These are phyloP conservation scores for Ammospiza caudacuta DNA, from an alignment of 2,113 vertebrate species.

Conservation along the genomic window DNA sequence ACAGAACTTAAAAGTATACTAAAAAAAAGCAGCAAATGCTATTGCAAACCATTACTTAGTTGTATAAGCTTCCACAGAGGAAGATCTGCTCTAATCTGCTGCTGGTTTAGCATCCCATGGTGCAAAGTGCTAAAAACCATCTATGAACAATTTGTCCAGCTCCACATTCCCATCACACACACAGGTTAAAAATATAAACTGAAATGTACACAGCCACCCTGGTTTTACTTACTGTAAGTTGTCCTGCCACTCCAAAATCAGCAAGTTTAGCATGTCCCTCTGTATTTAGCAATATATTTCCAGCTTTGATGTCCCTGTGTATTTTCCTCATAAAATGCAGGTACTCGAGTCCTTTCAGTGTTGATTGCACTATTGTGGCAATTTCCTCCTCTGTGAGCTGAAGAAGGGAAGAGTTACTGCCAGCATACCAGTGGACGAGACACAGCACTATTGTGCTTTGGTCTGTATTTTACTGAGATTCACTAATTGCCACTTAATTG, in stretches of 20 bases:
- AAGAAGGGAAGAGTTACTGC: constrained; percentile 26
- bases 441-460: background rate
- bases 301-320: constrained; percentile 96
- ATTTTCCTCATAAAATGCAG: constrained; percentile 99
- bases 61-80: background rate
- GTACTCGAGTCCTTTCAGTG: constrained; percentile 92
- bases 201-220: background rate
- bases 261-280: constrained; percentile 95
- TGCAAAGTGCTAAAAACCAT: background rate
- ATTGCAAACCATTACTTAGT: background rate
- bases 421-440: background rate
- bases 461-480: background rate
- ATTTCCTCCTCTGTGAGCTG: constrained; percentile 94
- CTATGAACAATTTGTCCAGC: background rate
- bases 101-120: background rate
- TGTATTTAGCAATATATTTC: constrained; percentile 92
- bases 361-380: constrained; percentile 87
- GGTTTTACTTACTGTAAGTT: constrained; percentile 86
- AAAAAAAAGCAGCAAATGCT: background rate
- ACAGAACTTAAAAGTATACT: background rate
- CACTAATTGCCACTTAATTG: background rate
- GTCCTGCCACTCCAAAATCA: constrained; percentile 95
- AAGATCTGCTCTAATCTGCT: background rate
- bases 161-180: accelerated
- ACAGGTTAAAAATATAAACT: background rate